Conservation (phyloP, 2,797 vertebrate species). For the Crax fasciolata region DNA sequence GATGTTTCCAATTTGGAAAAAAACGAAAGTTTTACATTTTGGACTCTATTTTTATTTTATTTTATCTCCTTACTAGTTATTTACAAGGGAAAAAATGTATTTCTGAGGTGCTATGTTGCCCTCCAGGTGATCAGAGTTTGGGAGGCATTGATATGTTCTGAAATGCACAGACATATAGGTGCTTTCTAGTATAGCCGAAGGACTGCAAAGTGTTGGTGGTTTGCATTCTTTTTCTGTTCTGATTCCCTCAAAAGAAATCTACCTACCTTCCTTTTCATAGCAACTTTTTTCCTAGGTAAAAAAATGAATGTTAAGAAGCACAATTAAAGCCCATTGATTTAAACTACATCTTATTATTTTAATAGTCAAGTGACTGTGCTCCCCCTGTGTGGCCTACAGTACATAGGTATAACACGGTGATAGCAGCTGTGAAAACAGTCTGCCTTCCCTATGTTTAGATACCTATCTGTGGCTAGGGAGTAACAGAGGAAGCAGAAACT, state of each 20-base stretch:
- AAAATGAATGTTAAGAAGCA: not conserved
- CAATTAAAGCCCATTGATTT: conserved; percentile 42
- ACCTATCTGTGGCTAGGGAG: conserved; percentile 77
- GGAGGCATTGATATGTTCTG: not conserved
- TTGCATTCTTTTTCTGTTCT: conserved; percentile 16
- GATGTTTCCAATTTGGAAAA: not conserved
- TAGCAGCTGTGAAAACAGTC: conserved; percentile 84
- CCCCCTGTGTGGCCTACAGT: conserved; percentile 79
- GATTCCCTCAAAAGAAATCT: not conserved
- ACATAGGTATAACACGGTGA: conserved; percentile 63
- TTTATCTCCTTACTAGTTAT: not conserved
- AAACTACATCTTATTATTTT: conserved; percentile 47
- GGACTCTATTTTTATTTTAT: not conserved
- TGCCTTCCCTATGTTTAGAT: conserved; percentile 76
- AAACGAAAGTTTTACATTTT: not conserved
- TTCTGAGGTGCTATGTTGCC: not conserved
- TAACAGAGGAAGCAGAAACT: conserved; percentile 71
- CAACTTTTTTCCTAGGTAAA: not conserved
- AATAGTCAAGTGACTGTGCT: not conserved
- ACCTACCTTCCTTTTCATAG: conserved; percentile 15
- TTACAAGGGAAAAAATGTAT: not conserved
- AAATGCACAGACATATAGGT: not conserved
- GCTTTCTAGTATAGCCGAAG: not conserved
- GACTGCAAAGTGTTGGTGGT: not conserved
- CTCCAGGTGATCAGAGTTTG: not conserved